Evolutionary conservation across 2,888 invertebrate species (phyloP).

Genomic region (Caenorhabditis plicata): DNA sequence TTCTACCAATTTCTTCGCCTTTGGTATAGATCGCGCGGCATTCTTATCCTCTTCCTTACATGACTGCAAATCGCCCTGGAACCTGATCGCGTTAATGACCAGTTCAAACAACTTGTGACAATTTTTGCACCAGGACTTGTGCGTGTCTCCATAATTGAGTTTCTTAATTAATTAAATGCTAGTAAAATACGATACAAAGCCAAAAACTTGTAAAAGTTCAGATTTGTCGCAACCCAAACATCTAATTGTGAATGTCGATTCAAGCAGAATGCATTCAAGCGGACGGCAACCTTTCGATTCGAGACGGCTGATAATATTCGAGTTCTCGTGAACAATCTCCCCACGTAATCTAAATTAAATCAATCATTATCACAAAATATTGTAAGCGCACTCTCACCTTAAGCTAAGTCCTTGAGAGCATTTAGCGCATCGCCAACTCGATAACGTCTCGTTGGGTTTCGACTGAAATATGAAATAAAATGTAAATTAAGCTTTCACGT

Average conservation of each 20-base stretch:
- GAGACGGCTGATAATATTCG: neutral
- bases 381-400: neutral
- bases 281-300: conserved; percentile 7
- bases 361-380: neutral
- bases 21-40: neutral
- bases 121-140: conserved; percentile 8
- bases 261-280: conserved; percentile 5
- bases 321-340: conserved; percentile 1
- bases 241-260: neutral
- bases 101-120: conserved; percentile 1
- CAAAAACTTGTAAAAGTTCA: conserved; percentile 1
- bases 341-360: neutral
- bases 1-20: conserved; percentile 1
- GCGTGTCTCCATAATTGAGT: conserved; percentile 4
- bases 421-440: conserved; percentile 5
- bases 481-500: neutral
- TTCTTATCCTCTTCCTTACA: conserved; percentile 1
- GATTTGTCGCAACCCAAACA: conserved; percentile 1
- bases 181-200: neutral
- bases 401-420: conserved; percentile 2
- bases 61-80: conserved; percentile 4
- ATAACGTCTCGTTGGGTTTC: conserved; percentile 1
- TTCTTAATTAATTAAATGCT: too few species aligned
- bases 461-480: too few species aligned
- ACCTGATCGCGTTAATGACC: neutral